Evolutionary conservation across 1,140 invertebrate genomes (phyloP).

Genomic region (Orussus abietinus): DNA sequence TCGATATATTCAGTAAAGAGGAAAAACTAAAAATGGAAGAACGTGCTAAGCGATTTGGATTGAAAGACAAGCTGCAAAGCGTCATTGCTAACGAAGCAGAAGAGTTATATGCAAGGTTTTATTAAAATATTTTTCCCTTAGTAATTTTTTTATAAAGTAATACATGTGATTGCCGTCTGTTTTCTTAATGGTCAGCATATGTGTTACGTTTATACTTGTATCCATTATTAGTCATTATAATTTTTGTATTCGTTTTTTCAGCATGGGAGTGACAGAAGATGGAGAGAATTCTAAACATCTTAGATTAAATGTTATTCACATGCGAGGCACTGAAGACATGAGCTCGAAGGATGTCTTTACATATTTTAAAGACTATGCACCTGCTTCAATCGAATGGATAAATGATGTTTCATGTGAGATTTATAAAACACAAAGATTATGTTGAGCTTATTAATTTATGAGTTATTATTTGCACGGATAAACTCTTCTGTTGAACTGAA

Average conservation of each 20-base stretch:
- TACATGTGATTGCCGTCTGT: background rate
- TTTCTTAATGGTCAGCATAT: constrained; percentile 4
- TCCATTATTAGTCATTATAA: constrained; percentile 3
- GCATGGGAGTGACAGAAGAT: constrained; percentile 61
- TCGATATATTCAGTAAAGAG: constrained; percentile 62
- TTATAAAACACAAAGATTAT: too few species aligned
- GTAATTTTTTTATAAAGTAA: constrained; percentile 3
- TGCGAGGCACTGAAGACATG: constrained; percentile 71
- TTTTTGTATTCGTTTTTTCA: constrained; percentile 31
- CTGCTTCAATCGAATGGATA: constrained; percentile 75
- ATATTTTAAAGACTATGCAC: constrained; percentile 72
- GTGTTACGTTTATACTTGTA: constrained; percentile 8
- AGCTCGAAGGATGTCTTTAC: constrained; percentile 73
- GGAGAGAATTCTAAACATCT: constrained; percentile 58
- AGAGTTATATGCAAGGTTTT: constrained; percentile 59
- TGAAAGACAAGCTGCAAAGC: constrained; percentile 55
- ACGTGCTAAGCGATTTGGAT: constrained; percentile 66
- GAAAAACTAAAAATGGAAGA: constrained; percentile 63
- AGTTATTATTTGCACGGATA: background rate
- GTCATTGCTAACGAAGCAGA: constrained; percentile 59
- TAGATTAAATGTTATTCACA: constrained; percentile 69
- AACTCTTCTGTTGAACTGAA: too few species aligned
- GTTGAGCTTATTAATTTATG: constrained; percentile 6
- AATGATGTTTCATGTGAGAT: constrained; percentile 73
- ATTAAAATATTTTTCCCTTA: constrained; percentile 6